These are phyloP conservation scores for Apamea crenata DNA, from an alignment of 2,888 invertebrate genomes.

Conservation along the genomic window DNA sequence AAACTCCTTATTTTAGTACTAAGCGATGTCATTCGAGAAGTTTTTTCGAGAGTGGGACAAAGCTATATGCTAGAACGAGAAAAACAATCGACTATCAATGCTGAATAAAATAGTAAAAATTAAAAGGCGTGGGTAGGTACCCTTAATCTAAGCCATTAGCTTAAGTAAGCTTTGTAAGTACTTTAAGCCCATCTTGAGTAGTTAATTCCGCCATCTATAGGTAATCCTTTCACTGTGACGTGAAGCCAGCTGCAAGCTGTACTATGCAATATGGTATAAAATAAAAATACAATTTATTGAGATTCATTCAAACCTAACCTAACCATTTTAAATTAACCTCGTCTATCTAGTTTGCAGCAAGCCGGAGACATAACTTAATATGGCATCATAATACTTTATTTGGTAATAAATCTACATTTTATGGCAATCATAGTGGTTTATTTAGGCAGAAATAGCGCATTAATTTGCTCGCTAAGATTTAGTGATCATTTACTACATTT, in stretches of 20 bases:
- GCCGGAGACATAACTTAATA: too few relatives aligned
- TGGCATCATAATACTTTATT: too few relatives aligned
- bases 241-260: background rate
- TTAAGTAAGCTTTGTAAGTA: background rate
- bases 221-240: background rate
- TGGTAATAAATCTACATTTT: too few relatives aligned
- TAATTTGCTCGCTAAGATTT: too few relatives aligned
- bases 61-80: background rate
- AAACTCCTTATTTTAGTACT: background rate
- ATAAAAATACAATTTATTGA: background rate
- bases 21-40: background rate
- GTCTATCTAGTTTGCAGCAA: too few relatives aligned
- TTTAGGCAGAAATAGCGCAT: too few relatives aligned
- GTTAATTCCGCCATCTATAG: background rate
- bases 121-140: background rate
- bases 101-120: background rate
- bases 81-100: background rate
- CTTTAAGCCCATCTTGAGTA: background rate
- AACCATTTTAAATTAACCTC: too few relatives aligned
- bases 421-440: too few relatives aligned
- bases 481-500: too few relatives aligned
- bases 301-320: too few relatives aligned
- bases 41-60: background rate
- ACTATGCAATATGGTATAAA: background rate
- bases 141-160: background rate